A percentile compares a stretch with the other conserved stretches of the same genome.
Conservation (phyloP, 1,140 invertebrate species). For the Meteorus sp. region DNA sequence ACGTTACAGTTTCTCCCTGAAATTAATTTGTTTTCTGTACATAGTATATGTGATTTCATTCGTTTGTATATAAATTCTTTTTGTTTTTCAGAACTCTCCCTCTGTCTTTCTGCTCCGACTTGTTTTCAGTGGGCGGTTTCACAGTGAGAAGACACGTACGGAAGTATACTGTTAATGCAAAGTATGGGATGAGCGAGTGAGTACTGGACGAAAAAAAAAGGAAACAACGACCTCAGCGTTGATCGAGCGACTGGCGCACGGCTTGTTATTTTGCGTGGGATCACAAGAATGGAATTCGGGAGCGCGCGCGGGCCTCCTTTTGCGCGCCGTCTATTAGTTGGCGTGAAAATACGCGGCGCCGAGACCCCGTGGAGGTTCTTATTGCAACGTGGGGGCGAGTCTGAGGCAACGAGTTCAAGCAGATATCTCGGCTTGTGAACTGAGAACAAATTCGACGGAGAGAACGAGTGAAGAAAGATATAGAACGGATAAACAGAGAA, state of each 20-base stretch:
- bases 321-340: conserved; percentile 31
- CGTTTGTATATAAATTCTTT: neutral
- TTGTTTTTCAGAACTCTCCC: neutral
- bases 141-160: too few relatives aligned
- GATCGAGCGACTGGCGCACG: neutral
- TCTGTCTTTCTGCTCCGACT: neutral
- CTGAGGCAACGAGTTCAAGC: neutral
- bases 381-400: conserved; percentile 27
- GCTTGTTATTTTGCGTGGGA: conserved; percentile 12
- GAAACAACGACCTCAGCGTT: too few relatives aligned
- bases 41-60: neutral
- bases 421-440: neutral
- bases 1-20: conserved; percentile 11
- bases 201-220: too few relatives aligned
- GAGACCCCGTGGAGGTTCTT: conserved; percentile 22
- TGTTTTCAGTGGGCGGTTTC: neutral
- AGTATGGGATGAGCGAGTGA: too few relatives aligned
- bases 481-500: neutral
- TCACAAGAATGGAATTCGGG: conserved; percentile 20
- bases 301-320: too few relatives aligned
- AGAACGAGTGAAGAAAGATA: too few relatives aligned
- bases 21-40: conserved; percentile 22
- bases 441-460: conserved; percentile 6
- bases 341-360: conserved; percentile 27
- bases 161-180: too few relatives aligned